Percentiles rank a stretch among this genome's conserved stretches.
Evolutionary conservation across 1,140 invertebrate genomes (phyloP).

Genomic region (Drosophila pandora): DNA sequence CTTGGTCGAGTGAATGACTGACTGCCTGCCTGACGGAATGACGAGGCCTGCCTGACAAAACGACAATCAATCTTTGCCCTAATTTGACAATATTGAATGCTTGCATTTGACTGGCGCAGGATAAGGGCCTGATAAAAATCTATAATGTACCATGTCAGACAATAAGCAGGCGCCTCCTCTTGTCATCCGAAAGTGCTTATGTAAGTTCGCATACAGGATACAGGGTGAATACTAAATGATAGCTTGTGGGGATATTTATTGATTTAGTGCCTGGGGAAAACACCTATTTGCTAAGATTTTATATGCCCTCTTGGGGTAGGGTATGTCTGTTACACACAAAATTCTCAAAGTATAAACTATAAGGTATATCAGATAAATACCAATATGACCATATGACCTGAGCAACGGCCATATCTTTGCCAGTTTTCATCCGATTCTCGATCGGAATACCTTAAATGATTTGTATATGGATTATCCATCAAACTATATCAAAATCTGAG

Average conservation of each 20-base stretch:
- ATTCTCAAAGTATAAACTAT: too few relatives aligned
- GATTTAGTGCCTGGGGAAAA: neutral
- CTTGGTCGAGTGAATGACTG: constrained; percentile 25
- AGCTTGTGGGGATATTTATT: neutral
- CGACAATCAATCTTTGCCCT: constrained; percentile 66
- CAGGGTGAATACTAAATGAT: constrained; percentile 33
- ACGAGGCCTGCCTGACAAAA: constrained; percentile 45
- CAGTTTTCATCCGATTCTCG: too few relatives aligned
- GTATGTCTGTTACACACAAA: too few relatives aligned
- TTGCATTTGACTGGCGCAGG: constrained; percentile 31
- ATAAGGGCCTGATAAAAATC: constrained; percentile 54
- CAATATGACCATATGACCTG: too few relatives aligned
- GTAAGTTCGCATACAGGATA: constrained; percentile 21
- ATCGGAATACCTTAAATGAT: too few relatives aligned
- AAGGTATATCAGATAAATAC: too few relatives aligned
- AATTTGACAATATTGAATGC: constrained; percentile 64
- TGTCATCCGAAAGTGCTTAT: constrained; percentile 41
- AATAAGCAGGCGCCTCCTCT: constrained; percentile 59
- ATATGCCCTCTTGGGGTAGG: neutral
- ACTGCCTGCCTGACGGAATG: constrained; percentile 39
- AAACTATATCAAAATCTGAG: too few relatives aligned
- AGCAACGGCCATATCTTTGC: too few relatives aligned
- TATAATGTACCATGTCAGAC: constrained; percentile 57
- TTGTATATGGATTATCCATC: too few relatives aligned
- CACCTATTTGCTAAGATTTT: neutral